These are phyloP conservation scores for Perizoma affinitatum DNA, from an alignment of 2,888 invertebrate species.

Conservation along the genomic window DNA sequence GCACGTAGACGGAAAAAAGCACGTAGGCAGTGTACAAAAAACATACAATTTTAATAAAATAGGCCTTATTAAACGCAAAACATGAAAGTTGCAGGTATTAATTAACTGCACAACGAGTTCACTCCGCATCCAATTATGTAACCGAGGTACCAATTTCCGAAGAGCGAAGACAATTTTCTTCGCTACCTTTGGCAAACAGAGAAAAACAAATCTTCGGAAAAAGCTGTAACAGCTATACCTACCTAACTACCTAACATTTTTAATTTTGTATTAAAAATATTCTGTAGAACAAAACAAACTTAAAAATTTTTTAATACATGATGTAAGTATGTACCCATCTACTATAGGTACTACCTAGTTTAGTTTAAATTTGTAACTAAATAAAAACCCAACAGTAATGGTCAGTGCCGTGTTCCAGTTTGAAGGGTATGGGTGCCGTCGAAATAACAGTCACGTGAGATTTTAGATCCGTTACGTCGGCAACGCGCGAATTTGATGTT, in stretches of 20 bases:
- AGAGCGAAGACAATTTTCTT: slow-evolving; percentile 29
- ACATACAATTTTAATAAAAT: slow-evolving; percentile 24
- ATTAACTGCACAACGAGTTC: slow-evolving; percentile 40
- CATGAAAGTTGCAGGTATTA: slow-evolving; percentile 38
- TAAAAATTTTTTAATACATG: no score
- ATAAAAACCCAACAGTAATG: no score
- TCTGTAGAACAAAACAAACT: not conserved
- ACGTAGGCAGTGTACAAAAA: slow-evolving; percentile 10
- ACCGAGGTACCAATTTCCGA: slow-evolving; percentile 38
- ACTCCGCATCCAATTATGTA: slow-evolving; percentile 42
- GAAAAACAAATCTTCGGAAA: slow-evolving; percentile 1
- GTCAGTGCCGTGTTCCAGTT: no score
- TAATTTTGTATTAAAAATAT: not conserved
- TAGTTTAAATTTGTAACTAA: no score
- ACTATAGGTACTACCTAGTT: no score
- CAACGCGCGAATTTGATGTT: no score
- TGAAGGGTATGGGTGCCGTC: no score
- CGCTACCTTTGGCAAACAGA: slow-evolving; percentile 25
- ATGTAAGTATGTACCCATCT: no score
- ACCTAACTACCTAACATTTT: not conserved
- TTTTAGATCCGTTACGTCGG: no score
- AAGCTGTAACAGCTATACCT: not conserved
- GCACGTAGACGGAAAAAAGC: not conserved
- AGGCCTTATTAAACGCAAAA: slow-evolving; percentile 16
- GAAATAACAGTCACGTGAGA: no score